Evolutionary conservation across 2,888 invertebrate species (phyloP), one percentile per base, ranked within the genome.

Genomic region (Dicycla oo): DNA sequence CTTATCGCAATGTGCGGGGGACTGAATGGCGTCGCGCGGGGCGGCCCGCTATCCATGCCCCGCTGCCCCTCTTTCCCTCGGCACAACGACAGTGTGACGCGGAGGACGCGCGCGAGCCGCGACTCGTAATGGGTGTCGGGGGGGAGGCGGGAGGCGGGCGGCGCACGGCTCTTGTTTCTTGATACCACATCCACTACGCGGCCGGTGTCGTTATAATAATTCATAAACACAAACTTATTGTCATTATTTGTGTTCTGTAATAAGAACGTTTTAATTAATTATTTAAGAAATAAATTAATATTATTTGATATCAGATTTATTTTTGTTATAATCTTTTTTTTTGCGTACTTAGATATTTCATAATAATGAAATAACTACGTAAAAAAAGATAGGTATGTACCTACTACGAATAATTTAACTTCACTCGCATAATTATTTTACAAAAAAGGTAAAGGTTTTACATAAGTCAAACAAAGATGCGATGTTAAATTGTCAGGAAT

Each of bases 1-100:
- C 18, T 38, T 26, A 45, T 30, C 30, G 38, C 30, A 61, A 54
- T 30, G 5, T 65, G 49, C 54, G 43, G 53, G 49, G 75, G 20
- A 78, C 75, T 80, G 58, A 40, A 26, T 45, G 45, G 49, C n/a
- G 64, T 51, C 26, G 45, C 43, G 80, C 63, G 66, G 79, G 30
- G 53, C 10, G 38, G n/a, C 30, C 23, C 15, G 34, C 20, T 30
- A 7, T 6, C 23, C 23, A 26, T 20, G 30, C 23, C 58, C 40
- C 26, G 38, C 78, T 53, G 15, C 75, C 26, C 49, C n/a, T 49
- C 54, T 20, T 47, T 10, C 34, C 34, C 51, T 13, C 49, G 18
- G 15, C 53, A 47, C 30, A 23, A n/a, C n/a, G 47, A 45, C 34
- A 38, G 43, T 26, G 34, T 26, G 56, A n/a, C 75, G 73, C 69